These are phyloP conservation scores for Amphiprion clarkii DNA, from an alignment of 2,797 vertebrate species.

Conservation along the genomic window DNA sequence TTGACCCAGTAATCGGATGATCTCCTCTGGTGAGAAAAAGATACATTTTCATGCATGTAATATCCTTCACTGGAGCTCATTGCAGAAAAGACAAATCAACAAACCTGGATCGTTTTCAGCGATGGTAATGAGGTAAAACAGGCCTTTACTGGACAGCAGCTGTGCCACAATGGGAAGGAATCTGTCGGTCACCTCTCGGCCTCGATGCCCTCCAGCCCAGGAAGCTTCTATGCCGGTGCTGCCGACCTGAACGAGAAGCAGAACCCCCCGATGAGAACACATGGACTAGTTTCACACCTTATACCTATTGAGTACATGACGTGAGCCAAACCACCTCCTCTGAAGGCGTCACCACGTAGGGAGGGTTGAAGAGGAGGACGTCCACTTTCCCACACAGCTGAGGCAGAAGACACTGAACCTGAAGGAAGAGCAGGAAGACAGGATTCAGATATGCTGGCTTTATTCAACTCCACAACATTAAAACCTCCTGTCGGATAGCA, in stretches of 20 bases:
- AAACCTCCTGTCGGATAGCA: too few relatives aligned
- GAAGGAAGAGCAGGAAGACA: not conserved
- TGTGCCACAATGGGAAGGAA: slow-evolving; percentile 89
- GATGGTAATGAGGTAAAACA: slow-evolving; percentile 93
- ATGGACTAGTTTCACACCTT: not conserved
- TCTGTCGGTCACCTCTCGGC: slow-evolving; percentile 94
- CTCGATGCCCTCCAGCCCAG: slow-evolving; percentile 93
- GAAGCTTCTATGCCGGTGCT: slow-evolving; percentile 90
- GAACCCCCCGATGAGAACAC: not conserved
- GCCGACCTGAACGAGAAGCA: slow-evolving; percentile 82
- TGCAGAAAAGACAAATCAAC: rapidly evolving
- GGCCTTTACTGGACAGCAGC: slow-evolving; percentile 89
- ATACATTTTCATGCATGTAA: rapidly evolving
- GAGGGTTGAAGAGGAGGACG: slow-evolving; percentile 95
- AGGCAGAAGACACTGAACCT: slow-evolving; percentile 90
- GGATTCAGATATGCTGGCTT: too few relatives aligned
- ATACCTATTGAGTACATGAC: not conserved
- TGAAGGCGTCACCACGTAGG: slow-evolving; percentile 94
- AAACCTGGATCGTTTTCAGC: slow-evolving; percentile 94
- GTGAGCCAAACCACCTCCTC: slow-evolving; percentile 87
- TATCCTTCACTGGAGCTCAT: not conserved
- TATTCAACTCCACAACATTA: too few relatives aligned
- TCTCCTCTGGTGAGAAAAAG: slow-evolving; percentile 86
- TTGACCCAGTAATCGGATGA: slow-evolving; percentile 83
- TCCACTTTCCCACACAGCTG: slow-evolving; percentile 90